These are phyloP conservation scores for Lepus timidus DNA, from an alignment of 2,113 vertebrate species.

Conservation along the genomic window DNA sequence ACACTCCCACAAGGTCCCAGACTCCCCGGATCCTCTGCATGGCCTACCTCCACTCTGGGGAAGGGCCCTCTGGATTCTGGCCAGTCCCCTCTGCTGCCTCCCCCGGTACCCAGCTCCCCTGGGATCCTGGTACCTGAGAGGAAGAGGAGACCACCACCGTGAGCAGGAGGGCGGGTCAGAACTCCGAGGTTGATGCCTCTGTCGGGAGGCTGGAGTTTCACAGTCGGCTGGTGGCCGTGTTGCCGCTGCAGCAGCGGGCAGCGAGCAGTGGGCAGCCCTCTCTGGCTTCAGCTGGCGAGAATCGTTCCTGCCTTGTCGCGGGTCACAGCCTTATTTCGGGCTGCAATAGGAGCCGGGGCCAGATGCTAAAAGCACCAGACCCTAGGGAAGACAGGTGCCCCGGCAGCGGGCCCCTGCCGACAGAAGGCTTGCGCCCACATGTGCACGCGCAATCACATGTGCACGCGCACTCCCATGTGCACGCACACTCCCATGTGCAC, in stretches of 20 bases:
- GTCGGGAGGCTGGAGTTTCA: not conserved
- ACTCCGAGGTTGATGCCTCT: slow-evolving; percentile 57
- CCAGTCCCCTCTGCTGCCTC: not conserved
- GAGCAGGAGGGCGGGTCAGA: not conserved
- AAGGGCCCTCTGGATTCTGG: not conserved
- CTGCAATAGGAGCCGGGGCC: slow-evolving; percentile 85
- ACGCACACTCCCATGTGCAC: not conserved
- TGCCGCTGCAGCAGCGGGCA: not conserved
- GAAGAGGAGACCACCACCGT: not conserved
- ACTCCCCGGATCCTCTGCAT: not conserved
- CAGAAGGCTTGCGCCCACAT: not conserved
- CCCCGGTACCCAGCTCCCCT: not conserved
- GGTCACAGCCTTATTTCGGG: slow-evolving; percentile 88
- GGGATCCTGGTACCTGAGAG: slow-evolving; percentile 72
- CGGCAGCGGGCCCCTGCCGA: slow-evolving; percentile 62
- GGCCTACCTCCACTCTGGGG: not conserved
- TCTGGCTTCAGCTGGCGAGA: slow-evolving; percentile 75
- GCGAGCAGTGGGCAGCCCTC: not conserved
- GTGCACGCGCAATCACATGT: too few relatives aligned
- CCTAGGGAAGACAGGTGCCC: slow-evolving; percentile 78
- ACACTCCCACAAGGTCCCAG: not conserved
- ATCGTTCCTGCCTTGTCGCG: slow-evolving; percentile 70
- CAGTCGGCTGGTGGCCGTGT: not conserved
- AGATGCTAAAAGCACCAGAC: slow-evolving; percentile 69
- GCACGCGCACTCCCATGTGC: too few relatives aligned